These are phyloP conservation scores for Araneus ventricosus DNA, from an alignment of 1,140 invertebrate species.

Conservation along the genomic window DNA sequence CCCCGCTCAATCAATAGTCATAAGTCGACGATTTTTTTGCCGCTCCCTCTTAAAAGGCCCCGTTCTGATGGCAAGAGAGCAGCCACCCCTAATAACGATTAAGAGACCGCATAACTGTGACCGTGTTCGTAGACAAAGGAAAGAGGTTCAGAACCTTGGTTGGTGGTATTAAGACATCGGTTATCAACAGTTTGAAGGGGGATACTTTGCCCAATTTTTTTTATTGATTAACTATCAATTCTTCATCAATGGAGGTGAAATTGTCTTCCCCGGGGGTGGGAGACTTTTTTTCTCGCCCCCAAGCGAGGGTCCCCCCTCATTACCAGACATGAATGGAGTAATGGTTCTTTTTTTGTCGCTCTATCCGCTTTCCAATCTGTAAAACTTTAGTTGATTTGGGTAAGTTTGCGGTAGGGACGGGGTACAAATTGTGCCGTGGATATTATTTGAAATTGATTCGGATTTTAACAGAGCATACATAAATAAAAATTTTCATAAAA, in stretches of 20 bases:
- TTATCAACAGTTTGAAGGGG: constrained; percentile 74
- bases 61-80: constrained; percentile 33
- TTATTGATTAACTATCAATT: constrained; percentile 76
- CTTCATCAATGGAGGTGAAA: constrained; percentile 70
- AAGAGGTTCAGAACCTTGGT: constrained; percentile 49
- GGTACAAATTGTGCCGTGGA: neutral
- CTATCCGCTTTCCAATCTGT: constrained; percentile 70
- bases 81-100: constrained; percentile 75
- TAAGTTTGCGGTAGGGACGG: neutral
- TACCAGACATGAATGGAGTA: constrained; percentile 66
- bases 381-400: constrained; percentile 61
- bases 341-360: constrained; percentile 63
- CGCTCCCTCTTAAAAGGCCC: constrained; percentile 6
- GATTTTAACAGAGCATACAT: too few relatives aligned
- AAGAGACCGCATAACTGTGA: constrained; percentile 63
- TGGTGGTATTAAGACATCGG: constrained; percentile 70
- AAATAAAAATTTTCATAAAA: too few relatives aligned
- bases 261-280: neutral
- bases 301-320: neutral
- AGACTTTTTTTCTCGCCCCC: constrained; percentile 9
- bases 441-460: too few relatives aligned
- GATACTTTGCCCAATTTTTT: neutral
- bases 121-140: constrained; percentile 60
- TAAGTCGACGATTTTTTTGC: constrained; percentile 64
- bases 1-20: constrained; percentile 70